Conservation (phyloP, 2,113 vertebrate species). For the Natator depressus region DNA sequence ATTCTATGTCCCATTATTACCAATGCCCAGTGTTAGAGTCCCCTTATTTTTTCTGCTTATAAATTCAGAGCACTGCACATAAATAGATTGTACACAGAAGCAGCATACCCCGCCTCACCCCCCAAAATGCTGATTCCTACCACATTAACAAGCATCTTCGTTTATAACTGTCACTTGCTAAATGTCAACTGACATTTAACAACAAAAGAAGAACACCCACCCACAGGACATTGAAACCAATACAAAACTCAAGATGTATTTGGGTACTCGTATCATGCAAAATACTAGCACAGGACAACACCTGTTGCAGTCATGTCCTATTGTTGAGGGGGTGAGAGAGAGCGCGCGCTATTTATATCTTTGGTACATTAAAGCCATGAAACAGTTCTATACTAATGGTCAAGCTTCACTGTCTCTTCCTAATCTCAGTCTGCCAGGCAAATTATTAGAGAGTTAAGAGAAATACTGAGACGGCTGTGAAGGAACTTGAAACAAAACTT, state of each 20-base stretch:
- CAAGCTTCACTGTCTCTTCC: not conserved
- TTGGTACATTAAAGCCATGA: not conserved
- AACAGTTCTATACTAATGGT: conserved; percentile 2
- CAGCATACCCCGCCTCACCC: not conserved
- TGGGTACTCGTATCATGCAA: not conserved
- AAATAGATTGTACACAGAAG: not conserved
- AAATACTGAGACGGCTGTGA: not conserved
- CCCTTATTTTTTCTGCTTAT: not conserved
- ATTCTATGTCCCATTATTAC: not conserved
- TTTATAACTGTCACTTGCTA: not conserved
- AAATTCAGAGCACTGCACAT: not conserved
- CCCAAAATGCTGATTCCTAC: not conserved
- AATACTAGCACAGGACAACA: conserved; percentile 48
- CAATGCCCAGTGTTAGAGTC: not conserved
- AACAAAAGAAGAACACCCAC: not conserved
- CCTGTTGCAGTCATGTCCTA: conserved; percentile 63
- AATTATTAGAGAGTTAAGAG: conserved; percentile 5
- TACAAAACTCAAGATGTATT: not conserved
- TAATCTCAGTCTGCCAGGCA: conserved; percentile 12
- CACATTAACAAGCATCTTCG: not conserved
- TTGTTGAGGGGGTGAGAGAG: not conserved
- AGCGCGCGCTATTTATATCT: conserved; percentile 49
- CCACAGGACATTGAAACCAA: not conserved
- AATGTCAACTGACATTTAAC: not conserved
- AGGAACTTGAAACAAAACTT: not conserved